Conservation (phyloP, 2,888 invertebrate genomes). For the Cheilosia pagana region DNA sequence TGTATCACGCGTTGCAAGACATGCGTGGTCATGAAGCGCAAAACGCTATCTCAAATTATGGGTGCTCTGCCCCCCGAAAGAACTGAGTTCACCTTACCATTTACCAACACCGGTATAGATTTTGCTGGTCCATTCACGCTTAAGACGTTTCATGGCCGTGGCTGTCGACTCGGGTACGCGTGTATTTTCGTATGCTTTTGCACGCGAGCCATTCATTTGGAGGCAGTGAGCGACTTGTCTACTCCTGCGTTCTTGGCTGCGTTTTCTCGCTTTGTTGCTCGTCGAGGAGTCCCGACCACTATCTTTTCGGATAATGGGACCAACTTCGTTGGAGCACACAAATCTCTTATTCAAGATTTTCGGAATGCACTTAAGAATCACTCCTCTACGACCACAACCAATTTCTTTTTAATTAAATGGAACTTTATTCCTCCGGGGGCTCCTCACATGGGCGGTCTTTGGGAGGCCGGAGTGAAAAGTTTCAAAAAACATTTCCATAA, state of each 20-base stretch:
- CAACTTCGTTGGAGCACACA: slow-evolving; percentile 16
- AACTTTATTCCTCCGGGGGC: neutral
- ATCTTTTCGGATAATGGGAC: slow-evolving; percentile 39
- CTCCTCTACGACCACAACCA: too few species aligned
- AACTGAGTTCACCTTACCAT: slow-evolving; percentile 19
- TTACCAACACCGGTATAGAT: slow-evolving; percentile 29
- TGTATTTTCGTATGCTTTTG: slow-evolving; percentile 46
- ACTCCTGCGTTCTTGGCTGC: slow-evolving; percentile 41
- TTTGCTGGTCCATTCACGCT: slow-evolving; percentile 60
- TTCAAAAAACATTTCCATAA: slow-evolving; percentile 2
- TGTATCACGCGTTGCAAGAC: neutral
- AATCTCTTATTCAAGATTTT: slow-evolving; percentile 3
- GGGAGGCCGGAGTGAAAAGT: slow-evolving; percentile 17
- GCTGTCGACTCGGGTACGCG: slow-evolving; percentile 31
- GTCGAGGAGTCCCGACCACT: slow-evolving; percentile 46
- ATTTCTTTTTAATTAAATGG: slow-evolving; percentile 4
- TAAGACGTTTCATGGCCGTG: slow-evolving; percentile 22
- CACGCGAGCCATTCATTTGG: slow-evolving; percentile 43
- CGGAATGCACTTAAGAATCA: neutral
- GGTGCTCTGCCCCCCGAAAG: slow-evolving; percentile 50
- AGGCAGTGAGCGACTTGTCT: slow-evolving; percentile 36
- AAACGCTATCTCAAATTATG: slow-evolving; percentile 35
- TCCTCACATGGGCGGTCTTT: neutral
- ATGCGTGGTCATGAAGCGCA: neutral
- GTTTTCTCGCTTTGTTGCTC: slow-evolving; percentile 49